Evolutionary conservation across 1,140 invertebrate genomes (phyloP), one percentile per base, ranked within the genome.

Genomic region (Berghia stephanieae): DNA sequence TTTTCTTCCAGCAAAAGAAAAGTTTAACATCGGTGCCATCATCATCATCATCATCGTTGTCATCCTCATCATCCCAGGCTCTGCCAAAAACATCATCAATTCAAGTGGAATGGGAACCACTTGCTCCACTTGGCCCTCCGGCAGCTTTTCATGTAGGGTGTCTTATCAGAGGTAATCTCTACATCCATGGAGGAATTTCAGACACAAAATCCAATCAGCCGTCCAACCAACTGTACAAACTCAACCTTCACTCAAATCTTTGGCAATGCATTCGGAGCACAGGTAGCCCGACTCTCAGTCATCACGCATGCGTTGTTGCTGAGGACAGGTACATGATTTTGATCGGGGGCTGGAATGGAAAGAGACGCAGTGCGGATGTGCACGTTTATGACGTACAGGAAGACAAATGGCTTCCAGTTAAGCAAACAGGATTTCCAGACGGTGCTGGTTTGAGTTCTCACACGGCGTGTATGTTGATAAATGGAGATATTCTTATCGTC

Each of bases 321-420:
- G 79, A 82, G 1, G 77, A 88, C 57, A 75, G 86, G 24, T 88
- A 86, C 74, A 78, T 89, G 24, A 36, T 88, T 55, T 68, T 88
- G 34, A 88, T 89, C 78, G 88, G 88, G 73, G 88, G 88, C 10
- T 89, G 88, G 88, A 80, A 88, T 81, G 88, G 88, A 4, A 86
- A 86, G 71, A 31, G 49, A 8, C 72, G 88, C 24, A 78, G 74
- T 5, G 69, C 81, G 40, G 79, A 81, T 76, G 79, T 80, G 21
- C 24, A 70, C 79, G 79, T 79, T 18, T 89, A 83, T 80, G 88
- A 89, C 73, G 82, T 82, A 10, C 72, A 79, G n/a, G 78, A 83
- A 55, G 68, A 83, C 3, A 67, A 72, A 3, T 89, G 88, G 88
- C 31, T 80, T 16, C 18, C 69, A 27, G 77, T 83, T 18, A 79